Conservation (phyloP, 2,888 invertebrate species). For the Apamea crenata region DNA sequence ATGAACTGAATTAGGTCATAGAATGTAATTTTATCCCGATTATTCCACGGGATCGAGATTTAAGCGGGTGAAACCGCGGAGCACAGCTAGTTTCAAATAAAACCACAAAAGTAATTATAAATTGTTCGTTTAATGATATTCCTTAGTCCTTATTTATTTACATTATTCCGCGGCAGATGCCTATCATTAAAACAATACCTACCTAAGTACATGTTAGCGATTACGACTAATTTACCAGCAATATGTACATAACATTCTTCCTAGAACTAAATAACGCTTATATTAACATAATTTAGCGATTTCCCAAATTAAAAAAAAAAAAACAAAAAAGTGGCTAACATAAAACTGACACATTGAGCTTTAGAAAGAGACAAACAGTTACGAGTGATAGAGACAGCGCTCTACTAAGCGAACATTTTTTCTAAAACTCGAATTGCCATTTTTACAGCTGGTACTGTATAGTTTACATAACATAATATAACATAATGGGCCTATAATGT, state of each 20-base stretch:
- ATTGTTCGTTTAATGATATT: slow-evolving; percentile 82
- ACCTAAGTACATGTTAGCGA: slow-evolving; percentile 61
- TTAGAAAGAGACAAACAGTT: neutral
- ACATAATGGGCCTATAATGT: neutral
- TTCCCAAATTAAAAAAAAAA: neutral
- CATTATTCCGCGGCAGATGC: slow-evolving; percentile 72
- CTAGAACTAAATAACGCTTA: slow-evolving; percentile 90
- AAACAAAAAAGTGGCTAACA: neutral
- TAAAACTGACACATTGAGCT: neutral
- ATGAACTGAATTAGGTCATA: too few relatives aligned
- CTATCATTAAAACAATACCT: slow-evolving; percentile 66
- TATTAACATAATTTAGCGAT: slow-evolving; percentile 66
- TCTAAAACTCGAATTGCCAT: neutral
- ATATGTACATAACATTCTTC: slow-evolving; percentile 86
- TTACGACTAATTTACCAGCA: slow-evolving; percentile 69
- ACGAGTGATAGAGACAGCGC: neutral
- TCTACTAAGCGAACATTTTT: neutral
- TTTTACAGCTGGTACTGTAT: slow-evolving; percentile 9
- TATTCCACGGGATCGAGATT: too few relatives aligned
- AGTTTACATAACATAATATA: slow-evolving; percentile 1
- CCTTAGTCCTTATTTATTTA: slow-evolving; percentile 72
- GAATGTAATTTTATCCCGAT: too few relatives aligned
- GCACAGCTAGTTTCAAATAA: slow-evolving; percentile 57
- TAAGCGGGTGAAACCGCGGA: neutral
- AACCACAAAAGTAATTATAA: slow-evolving; percentile 76